Base-by-base conservation (phyloP, 2,797 vertebrate species). In the Picus viridis region DNA sequence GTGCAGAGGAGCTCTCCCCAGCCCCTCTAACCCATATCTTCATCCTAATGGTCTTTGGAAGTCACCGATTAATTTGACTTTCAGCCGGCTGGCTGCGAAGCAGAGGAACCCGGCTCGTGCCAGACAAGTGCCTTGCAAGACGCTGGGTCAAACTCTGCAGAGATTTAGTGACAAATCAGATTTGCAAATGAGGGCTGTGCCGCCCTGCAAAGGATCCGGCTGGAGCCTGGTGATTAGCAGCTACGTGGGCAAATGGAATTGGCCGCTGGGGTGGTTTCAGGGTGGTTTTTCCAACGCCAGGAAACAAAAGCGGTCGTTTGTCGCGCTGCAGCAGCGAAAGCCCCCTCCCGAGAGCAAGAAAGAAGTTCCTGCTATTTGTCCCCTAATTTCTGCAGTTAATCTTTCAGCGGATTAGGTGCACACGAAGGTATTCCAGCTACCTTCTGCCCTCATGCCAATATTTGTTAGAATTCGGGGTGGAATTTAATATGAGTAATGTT, bases 401-500 rank as follows among this genome's bases (percentile, higher is more conserved):
- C 77, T 83, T 90, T 53, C 64, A 12, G 34, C 2, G 10, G 81
- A 82, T 90, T 85, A 84, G 0, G 75, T 16, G 78, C 90, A 94
- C 54, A 70, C 91, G 94, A 91, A 96, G 94, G 95, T 79, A 96
- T 95, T 93, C 81, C 29, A 72, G 84, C 73, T 41, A 27, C 69
- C 67, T 91, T 56, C 64, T 68, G 74, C 83, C 69, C 36, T 89
- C 91, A 18, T 84, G 89, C 80, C 41, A 54, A 32, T 88, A 30
- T 83, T 76, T 73, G 83, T 92, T 80, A 69, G 91, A 92, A 87
- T 84, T 91, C 78, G 93, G 92, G 92, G 83, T 96, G 91, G 94
- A 96, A 96, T 97, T 98, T 98, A 98, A 97, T 97, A 97, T 94
- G 94, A 95, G 86, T 97, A 96, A 97, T 97, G 97, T 97, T 96